Conservation (phyloP, 2,113 vertebrate species). For the Phaetusa simplex region DNA sequence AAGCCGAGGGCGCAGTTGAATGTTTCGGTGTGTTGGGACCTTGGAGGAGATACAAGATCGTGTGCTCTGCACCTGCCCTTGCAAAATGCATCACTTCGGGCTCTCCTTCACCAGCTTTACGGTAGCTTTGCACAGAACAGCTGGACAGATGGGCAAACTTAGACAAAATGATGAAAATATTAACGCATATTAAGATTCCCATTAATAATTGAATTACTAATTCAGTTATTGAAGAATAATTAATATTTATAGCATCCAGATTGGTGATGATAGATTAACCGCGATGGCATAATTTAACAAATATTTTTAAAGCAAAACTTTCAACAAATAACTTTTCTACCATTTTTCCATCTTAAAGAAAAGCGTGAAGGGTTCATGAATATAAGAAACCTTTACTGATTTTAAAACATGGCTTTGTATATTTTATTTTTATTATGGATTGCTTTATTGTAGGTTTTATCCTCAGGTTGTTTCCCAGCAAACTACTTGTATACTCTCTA, state of each 20-base stretch:
- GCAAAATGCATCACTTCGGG: not conserved
- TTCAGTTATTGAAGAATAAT: slow-evolving; percentile 20
- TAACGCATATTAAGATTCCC: not conserved
- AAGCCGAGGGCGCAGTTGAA: not conserved
- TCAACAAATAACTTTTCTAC: slow-evolving; percentile 17
- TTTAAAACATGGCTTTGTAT: not conserved
- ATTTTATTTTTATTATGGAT: slow-evolving; percentile 20
- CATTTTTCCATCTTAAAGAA: not conserved
- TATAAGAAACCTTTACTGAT: not conserved
- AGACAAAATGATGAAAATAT: not conserved
- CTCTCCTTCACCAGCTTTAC: not conserved
- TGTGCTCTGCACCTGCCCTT: not conserved
- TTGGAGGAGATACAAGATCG: rapidly evolving
- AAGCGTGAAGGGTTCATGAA: slow-evolving; percentile 14
- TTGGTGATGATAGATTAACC: not conserved
- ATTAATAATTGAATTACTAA: slow-evolving; percentile 37
- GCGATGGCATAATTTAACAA: slow-evolving; percentile 27
- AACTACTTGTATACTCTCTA: not conserved
- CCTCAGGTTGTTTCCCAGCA: not conserved
- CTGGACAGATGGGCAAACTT: not conserved
- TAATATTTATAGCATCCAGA: slow-evolving; percentile 48
- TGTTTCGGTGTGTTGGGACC: not conserved
- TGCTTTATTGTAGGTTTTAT: not conserved
- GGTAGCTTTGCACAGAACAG: not conserved
- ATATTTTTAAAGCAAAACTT: slow-evolving; percentile 43